A percentile compares a stretch with the other conserved stretches of the same genome.
These are phyloP conservation scores for Plusia festucae DNA, from an alignment of 2,888 invertebrate species.

Conservation along the genomic window DNA sequence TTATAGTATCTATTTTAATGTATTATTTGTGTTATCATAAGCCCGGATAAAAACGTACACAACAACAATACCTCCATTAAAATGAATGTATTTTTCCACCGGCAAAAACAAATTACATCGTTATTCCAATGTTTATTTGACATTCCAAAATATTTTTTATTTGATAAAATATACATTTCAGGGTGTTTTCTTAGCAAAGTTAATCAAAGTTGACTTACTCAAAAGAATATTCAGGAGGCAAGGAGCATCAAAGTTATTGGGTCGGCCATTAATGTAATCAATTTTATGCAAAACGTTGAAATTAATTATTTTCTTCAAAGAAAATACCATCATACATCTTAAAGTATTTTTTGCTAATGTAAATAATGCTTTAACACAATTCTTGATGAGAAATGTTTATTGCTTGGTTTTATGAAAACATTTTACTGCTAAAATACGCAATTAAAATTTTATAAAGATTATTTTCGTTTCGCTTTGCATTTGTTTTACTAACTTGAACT, in stretches of 20 bases:
- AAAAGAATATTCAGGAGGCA: constrained; percentile 69
- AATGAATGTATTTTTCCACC: constrained; percentile 27
- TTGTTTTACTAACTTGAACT: too few relatives aligned
- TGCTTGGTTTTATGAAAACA: not conserved
- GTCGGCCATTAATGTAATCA: constrained; percentile 73
- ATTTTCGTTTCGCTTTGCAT: not conserved
- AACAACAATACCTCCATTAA: constrained; percentile 18
- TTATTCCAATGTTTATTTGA: constrained; percentile 38
- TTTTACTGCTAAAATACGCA: not conserved
- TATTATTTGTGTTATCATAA: not conserved
- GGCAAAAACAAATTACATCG: constrained; percentile 28
- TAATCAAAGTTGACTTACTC: constrained; percentile 66
- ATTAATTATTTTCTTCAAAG: constrained; percentile 51
- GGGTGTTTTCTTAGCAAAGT: constrained; percentile 54
- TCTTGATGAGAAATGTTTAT: constrained; percentile 5
- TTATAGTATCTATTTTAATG: too few relatives aligned
- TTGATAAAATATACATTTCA: constrained; percentile 43
- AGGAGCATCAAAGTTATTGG: constrained; percentile 58
- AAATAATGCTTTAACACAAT: constrained; percentile 5
- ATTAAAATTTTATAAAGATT: not conserved
- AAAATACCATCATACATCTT: constrained; percentile 12
- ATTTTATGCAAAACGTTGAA: constrained; percentile 75
- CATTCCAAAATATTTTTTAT: constrained; percentile 27
- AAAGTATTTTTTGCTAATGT: not conserved
- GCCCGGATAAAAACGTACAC: constrained; percentile 1